These are phyloP conservation scores for Sinocyclocheilus anophthalmus DNA, from an alignment of 2,113 vertebrate genomes.

Conservation along the genomic window DNA sequence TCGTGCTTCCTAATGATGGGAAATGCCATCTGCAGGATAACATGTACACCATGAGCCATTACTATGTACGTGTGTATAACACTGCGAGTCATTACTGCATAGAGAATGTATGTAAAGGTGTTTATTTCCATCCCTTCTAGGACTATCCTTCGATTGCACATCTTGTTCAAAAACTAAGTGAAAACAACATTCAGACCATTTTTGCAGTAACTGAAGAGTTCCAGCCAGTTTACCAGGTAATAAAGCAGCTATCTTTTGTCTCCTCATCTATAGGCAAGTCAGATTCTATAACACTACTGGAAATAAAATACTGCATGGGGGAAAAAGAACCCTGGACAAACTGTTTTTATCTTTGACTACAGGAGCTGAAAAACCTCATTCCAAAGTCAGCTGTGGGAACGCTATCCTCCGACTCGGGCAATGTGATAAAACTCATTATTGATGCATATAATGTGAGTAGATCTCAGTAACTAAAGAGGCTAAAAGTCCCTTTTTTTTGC, in stretches of 20 bases:
- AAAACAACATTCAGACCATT: conserved; percentile 70
- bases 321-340: not conserved
- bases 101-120: not conserved
- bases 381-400: conserved; percentile 97
- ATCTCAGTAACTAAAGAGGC: not conserved
- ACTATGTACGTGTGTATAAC: conserved; percentile 82
- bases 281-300: not conserved
- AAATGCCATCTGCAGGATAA: conserved; percentile 91
- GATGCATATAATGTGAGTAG: conserved; percentile 96
- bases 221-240: conserved; percentile 95
- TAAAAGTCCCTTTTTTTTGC: too few relatives aligned
- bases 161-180: conserved; percentile 94
- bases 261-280: not conserved
- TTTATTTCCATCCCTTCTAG: conserved; percentile 68
- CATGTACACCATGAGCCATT: conserved; percentile 97
- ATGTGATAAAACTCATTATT: conserved; percentile 96
- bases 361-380: conserved; percentile 96
- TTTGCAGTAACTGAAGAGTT: conserved; percentile 97
- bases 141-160: conserved; percentile 99
- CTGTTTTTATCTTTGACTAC: conserved; percentile 42
- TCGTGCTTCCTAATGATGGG: conserved; percentile 96
- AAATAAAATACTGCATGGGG: not conserved
- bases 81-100: not conserved
- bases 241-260: not conserved
- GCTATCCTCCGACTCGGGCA: conserved; percentile 93